Evolutionary conservation across 2,888 invertebrate genomes (phyloP).

Genomic region (Lithodes maja): DNA sequence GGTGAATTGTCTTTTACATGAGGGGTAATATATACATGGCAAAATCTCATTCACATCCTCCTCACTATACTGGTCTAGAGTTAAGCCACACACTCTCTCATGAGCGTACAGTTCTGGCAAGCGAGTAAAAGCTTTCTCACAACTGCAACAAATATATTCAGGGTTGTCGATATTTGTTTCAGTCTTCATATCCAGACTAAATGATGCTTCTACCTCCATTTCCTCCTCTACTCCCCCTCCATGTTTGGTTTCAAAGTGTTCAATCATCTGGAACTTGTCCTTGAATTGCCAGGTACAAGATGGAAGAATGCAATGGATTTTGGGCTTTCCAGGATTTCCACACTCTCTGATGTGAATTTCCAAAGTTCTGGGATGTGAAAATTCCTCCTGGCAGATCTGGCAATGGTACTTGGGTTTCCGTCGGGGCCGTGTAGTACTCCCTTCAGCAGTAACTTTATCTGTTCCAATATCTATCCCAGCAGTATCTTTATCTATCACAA

Average conservation of each 20-base stretch:
- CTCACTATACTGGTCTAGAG: neutral
- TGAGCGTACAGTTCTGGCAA: slow-evolving; percentile 3
- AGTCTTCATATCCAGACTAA: neutral
- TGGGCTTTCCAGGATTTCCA: neutral
- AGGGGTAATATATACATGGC: neutral
- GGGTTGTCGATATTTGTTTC: neutral
- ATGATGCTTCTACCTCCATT: neutral
- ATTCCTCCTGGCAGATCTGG: slow-evolving; percentile 8
- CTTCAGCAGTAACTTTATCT: slow-evolving; percentile 9
- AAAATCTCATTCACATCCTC: neutral
- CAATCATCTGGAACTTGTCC: slow-evolving; percentile 36
- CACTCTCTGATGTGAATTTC: slow-evolving; percentile 27
- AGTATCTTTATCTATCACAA: too few species aligned
- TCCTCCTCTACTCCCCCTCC: neutral
- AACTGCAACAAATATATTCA: slow-evolving; percentile 31
- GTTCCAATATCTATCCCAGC: neutral
- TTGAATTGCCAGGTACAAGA: slow-evolving; percentile 13
- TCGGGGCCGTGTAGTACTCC: neutral
- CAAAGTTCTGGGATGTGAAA: slow-evolving; percentile 11
- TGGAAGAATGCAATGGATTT: slow-evolving; percentile 23
- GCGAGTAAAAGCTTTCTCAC: slow-evolving; percentile 19
- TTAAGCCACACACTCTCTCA: slow-evolving; percentile 24
- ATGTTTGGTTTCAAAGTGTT: slow-evolving; percentile 24
- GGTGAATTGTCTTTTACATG: slow-evolving; percentile 7
- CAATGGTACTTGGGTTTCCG: slow-evolving; percentile 26